These are phyloP conservation scores for Oreotragus oreotragus DNA, from an alignment of 2,113 vertebrate species.

Conservation along the genomic window DNA sequence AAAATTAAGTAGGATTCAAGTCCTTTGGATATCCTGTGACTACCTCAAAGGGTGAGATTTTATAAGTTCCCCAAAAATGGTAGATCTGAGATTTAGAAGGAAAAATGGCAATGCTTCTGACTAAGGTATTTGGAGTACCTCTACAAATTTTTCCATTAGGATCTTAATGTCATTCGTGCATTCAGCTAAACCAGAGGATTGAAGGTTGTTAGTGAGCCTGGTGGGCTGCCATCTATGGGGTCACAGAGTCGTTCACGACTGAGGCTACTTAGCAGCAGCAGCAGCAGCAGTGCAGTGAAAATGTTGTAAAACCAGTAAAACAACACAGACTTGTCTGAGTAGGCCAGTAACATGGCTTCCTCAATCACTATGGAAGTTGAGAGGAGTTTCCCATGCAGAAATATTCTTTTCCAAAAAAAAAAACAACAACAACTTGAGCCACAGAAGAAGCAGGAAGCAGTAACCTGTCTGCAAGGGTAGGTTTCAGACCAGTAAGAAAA, in stretches of 20 bases:
- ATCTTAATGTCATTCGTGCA: background rate
- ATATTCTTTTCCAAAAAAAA: background rate
- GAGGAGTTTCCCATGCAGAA: background rate
- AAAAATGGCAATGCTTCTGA: background rate
- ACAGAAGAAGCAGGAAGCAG: background rate
- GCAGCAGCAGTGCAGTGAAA: background rate
- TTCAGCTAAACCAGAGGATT: background rate
- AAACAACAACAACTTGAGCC: background rate
- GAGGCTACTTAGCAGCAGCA: background rate
- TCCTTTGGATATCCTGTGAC: background rate
- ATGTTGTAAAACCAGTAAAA: background rate
- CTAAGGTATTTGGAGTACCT: background rate
- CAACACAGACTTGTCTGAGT: background rate
- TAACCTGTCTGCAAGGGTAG: background rate
- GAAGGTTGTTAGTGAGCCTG: background rate
- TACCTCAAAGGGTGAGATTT: background rate
- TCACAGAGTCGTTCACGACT: background rate
- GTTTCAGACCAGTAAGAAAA: background rate
- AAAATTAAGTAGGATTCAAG: background rate
- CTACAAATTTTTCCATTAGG: background rate
- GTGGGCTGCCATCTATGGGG: background rate
- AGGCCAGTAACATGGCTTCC: background rate
- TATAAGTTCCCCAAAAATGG: background rate
- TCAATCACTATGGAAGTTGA: background rate
- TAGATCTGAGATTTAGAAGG: background rate